Evolutionary conservation across 2,113 vertebrate genomes (phyloP), one percentile per base, ranked within the genome.

Genomic region (Hypanus sabinus): DNA sequence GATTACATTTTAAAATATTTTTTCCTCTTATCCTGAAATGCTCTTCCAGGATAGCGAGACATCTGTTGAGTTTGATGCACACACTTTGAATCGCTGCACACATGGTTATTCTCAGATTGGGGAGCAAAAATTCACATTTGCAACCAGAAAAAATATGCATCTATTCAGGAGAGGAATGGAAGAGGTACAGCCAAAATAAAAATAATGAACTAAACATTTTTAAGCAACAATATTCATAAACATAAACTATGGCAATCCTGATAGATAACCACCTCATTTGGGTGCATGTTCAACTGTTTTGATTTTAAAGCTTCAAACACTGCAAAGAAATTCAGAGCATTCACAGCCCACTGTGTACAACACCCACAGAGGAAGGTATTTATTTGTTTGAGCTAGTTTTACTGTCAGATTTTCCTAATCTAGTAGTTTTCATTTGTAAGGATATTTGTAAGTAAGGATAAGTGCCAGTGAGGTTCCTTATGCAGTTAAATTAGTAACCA

Each of bases 11-110:
- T 36, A 9, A 36, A 91, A 68, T 2, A 20, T 36, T 33, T 68
- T 91, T 93, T 22, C 94, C 60, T 95, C 12, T 38, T 10, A 57
- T 94, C 94, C 55, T 30, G 97, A 71, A 95, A 0, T 70, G 96
- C 24, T 94, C 83, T 80, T 96, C 96, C 90, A 96, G 94, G 95
- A 96, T 95, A 38, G 95, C 94, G 55, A 95, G 95, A 55, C 71
- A 96, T 97, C 79, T 96, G 96, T 94, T 46, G 46, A 46, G 95
- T 97, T 6, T 95, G 96, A 94, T 96, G 95, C 91, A 96, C 96
- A 81, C 95, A 96, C 1, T 95, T 96, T 94, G 96, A 94, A 97
- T 97, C 27, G 96, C 96, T 46, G 93, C 97, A 94, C 97, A 96
- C 81, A 95, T 97, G 55, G 96, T 96, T 77, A 95, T 97, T 94